A percentile compares a stretch with the other conserved stretches of the same genome.
Conservation (phyloP, 2,888 invertebrate species). For the Melanchra persicariae region DNA sequence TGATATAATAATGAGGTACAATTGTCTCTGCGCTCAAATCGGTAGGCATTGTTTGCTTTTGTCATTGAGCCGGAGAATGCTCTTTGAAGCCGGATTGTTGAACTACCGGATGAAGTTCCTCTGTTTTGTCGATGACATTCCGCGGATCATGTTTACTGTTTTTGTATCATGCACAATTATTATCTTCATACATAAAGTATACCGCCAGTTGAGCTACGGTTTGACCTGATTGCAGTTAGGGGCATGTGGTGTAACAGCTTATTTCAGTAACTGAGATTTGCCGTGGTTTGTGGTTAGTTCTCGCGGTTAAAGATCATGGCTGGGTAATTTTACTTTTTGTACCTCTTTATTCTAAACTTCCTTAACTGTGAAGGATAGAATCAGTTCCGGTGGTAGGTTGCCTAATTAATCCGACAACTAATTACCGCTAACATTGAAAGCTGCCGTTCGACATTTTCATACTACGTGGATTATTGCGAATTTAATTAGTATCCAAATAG, state of each 20-base stretch:
- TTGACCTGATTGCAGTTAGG: constrained; percentile 69
- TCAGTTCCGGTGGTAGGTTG: constrained; percentile 74
- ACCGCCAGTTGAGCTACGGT: constrained; percentile 46
- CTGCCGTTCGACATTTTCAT: constrained; percentile 63
- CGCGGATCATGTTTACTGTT: constrained; percentile 34
- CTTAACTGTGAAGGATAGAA: constrained; percentile 75
- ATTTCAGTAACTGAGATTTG: constrained; percentile 59
- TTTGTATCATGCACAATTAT: neutral
- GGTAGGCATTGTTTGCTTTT: constrained; percentile 82
- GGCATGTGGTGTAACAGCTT: constrained; percentile 58
- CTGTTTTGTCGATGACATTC: constrained; percentile 55
- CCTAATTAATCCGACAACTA: constrained; percentile 70
- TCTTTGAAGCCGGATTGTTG: constrained; percentile 73
- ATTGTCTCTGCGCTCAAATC: constrained; percentile 78
- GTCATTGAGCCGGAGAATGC: constrained; percentile 83
- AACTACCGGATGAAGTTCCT: constrained; percentile 70
- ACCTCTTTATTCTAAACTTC: constrained; percentile 75
- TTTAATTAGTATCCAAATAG: constrained; percentile 54
- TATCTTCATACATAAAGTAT: neutral
- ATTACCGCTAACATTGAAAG: constrained; percentile 67
- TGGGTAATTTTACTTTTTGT: constrained; percentile 60
- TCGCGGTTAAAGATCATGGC: constrained; percentile 63
- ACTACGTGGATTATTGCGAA: constrained; percentile 37
- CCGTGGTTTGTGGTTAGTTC: constrained; percentile 61
- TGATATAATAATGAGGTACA: constrained; percentile 83